These are phyloP conservation scores for Phyllostomus discolor DNA, from an alignment of 2,113 vertebrate species.

Conservation along the genomic window DNA sequence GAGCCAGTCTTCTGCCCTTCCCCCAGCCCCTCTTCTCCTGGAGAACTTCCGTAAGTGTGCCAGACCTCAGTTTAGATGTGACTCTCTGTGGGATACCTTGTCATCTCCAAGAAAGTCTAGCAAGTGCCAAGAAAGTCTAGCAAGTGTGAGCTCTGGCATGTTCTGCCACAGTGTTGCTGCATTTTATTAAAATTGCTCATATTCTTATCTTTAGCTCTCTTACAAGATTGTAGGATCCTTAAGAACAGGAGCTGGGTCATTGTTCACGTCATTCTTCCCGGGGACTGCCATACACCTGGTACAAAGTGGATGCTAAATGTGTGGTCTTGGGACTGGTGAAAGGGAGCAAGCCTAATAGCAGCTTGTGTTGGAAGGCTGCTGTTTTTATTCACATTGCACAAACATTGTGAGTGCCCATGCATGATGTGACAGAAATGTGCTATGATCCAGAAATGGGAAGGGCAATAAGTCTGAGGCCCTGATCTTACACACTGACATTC, in stretches of 20 bases:
- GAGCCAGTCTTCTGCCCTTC: not conserved
- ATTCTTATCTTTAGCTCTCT: not conserved
- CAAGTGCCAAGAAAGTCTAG: not conserved
- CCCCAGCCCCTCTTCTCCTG: not conserved
- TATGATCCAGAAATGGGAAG: not conserved
- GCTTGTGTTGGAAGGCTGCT: not conserved
- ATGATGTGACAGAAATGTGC: not conserved
- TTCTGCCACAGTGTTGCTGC: not conserved
- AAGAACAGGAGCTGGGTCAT: not conserved
- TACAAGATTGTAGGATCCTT: not conserved
- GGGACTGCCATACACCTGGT: no score
- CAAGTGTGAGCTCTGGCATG: accelerated
- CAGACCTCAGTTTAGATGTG: not conserved
- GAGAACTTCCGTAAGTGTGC: not conserved
- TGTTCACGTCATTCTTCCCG: not conserved
- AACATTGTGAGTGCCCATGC: not conserved
- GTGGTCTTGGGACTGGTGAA: not conserved
- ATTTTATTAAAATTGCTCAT: not conserved
- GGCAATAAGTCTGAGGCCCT: not conserved
- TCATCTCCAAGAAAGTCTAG: not conserved
- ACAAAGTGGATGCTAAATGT: not conserved
- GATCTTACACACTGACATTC: not conserved
- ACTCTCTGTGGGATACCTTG: not conserved
- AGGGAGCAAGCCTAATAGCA: not conserved
- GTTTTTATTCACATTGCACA: not conserved